Evolutionary conservation across 53 echinoderm and acorn worm genomes (phyloP), one percentile per base, ranked within the genome.

Genomic region (Patiria pectinifera): DNA sequence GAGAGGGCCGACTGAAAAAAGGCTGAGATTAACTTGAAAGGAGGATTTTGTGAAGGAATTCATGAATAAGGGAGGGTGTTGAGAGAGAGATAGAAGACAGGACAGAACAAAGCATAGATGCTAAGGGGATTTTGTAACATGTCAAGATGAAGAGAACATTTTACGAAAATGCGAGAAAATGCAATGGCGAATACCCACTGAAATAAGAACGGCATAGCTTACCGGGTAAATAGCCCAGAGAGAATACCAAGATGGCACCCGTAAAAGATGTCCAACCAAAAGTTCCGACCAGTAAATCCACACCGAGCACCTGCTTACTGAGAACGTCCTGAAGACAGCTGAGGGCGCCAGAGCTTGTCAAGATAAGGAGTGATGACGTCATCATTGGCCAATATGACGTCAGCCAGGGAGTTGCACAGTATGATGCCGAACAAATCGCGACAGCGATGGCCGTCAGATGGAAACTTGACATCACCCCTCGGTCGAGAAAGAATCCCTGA

Each of bases 381-480:
- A 86, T 86, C 86, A 86, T 86, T 22, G 86, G 22, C 86, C 86
- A 86, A 59, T 86, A 86, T 16, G 71, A 70, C 21, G 4, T 11
- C 48, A 86, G 10, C 72, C 74, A 86, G 21, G 86, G 71, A 86
- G 71, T 71, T 48, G 72, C 86, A 24, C 72, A 86, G 14, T 45
- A 86, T 7, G 72, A 46, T n/a, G 43, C 22, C 4, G 86, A 16
- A 53, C 71, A 45, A 21, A 86, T 49, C 6, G 71, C 47, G 3
- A 14, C 22, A 60, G 35, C 6, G 12, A 76, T 43, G 26, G 14
- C 48, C 76, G 44, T 76, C 77, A 87, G 22, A 11, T 11, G 12
- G 18, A 59, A 87, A 13, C 58, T 48, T 8, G 87, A 49, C 9
- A 87, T 2, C 13, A 87, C 49, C 15, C 23, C 60, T 18, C 43